Base-by-base conservation (phyloP, 2,113 vertebrate species). In the Martes martes region DNA sequence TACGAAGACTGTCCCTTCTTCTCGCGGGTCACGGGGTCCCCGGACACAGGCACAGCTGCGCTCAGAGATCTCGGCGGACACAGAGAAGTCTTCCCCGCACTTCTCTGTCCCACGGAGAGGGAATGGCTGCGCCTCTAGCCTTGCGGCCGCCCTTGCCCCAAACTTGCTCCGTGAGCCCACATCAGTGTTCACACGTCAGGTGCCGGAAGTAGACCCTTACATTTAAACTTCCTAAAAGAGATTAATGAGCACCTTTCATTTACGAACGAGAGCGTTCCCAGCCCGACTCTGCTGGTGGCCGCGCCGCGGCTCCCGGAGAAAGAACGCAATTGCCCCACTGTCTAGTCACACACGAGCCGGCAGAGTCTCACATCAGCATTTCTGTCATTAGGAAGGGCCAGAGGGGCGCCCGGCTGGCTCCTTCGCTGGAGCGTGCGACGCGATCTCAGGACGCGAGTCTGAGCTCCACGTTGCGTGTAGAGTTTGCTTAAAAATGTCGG, bases 71-170 rank as follows among this genome's bases (percentile, higher is more conserved):
- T 6, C 6, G 16, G 65, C 11, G 39, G 9, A 42, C n/a, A 6
- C 0, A 2, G 65, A 23, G n/a, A 79, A 15, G 50, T 11, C 28
- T n/a, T 2, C 10, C 4, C 8, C 0, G 0, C 4, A 16, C 8
- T 9, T 39, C 52, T 55, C 10, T 14, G 7, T 2, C 18, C 10
- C 55, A 24, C 10, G 0, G 4, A 9, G 10, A 15, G 14, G n/a
- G 39, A 24, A 9, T 2, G 7, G 45, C 7, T 4, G 19, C 21
- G 0, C 6, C 21, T 4, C 5, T 0, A 33, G n/a, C 28, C n/a
- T 36, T 4, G 0, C 2, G 28, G 55, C 31, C 1, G 2, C 28
- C 45, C 31, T 1, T 9, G 4, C 45, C 26, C 52, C 50, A 13
- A 26, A 21, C 0, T 2, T 0, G 23, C 59, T 24, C 14, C 9